Conservation (phyloP, 23 tunicate genomes). For the Styela clava region DNA sequence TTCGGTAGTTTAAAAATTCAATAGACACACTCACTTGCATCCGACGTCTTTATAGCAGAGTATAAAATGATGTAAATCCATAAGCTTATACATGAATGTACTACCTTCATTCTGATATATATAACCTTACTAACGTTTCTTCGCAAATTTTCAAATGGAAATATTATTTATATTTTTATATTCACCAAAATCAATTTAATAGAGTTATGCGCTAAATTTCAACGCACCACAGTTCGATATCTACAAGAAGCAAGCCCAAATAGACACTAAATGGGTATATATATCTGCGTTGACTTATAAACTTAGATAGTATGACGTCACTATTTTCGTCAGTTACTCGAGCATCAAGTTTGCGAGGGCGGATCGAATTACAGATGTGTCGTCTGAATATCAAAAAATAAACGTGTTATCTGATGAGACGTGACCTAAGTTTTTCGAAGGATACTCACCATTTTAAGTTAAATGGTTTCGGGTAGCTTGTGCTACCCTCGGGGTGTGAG, state of each 20-base stretch:
- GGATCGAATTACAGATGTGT: not conserved
- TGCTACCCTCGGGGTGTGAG: not conserved
- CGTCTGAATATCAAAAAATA: not conserved
- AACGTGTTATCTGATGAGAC: not conserved
- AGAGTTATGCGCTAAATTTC: too few species aligned
- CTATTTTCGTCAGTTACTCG: not conserved
- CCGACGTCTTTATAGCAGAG: not conserved
- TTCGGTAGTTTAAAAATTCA: not conserved
- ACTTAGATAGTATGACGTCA: not conserved
- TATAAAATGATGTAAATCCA: too few species aligned
- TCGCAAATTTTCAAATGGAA: too few species aligned
- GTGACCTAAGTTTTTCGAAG: not conserved
- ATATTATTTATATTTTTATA: too few species aligned
- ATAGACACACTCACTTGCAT: not conserved
- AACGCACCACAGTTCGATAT: too few species aligned
- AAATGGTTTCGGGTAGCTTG: not conserved
- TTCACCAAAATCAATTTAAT: too few species aligned
- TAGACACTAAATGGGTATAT: too few species aligned
- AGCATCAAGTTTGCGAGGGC: not conserved
- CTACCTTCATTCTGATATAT: too few species aligned
- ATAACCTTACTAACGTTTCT: too few species aligned
- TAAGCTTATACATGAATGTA: too few species aligned
- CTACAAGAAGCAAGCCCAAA: too few species aligned
- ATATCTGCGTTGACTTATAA: not conserved
- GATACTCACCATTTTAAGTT: too few species aligned